Evolutionary conservation across 2,113 vertebrate species (phyloP).

Genomic region (Pollimyrus isidori): DNA sequence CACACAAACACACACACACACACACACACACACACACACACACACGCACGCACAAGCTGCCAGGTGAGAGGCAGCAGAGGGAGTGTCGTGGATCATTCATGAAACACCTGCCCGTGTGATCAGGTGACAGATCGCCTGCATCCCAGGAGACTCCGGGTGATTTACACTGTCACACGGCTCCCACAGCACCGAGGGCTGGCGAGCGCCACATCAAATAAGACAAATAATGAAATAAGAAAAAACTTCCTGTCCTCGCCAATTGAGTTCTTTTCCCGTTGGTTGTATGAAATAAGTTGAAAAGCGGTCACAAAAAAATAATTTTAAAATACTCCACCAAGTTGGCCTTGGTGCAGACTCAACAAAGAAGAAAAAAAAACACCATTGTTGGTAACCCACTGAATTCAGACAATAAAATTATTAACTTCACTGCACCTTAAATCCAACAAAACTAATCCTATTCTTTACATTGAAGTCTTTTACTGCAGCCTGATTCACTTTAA

Average conservation of each 20-base stretch:
- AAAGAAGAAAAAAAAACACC: not conserved
- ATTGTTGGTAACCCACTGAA: not conserved
- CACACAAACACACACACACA: too few species aligned
- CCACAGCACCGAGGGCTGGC: not conserved
- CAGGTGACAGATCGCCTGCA: not conserved
- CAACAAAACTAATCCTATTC: not conserved
- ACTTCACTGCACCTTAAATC: not conserved
- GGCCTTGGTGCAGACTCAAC: not conserved
- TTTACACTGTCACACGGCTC: not conserved
- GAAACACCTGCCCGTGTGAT: not conserved
- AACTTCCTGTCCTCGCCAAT: not conserved
- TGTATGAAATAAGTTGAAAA: not conserved
- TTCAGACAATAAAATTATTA: not conserved
- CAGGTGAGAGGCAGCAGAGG: not conserved
- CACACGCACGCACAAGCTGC: not conserved
- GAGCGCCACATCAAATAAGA: not conserved
- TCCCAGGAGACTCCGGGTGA: too few species aligned
- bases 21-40: too few species aligned
- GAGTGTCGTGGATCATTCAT: not conserved
- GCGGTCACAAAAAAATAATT: not conserved
- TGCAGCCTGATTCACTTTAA: not conserved
- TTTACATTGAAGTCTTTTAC: not conserved
- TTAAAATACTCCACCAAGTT: not conserved
- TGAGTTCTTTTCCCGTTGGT: not conserved
- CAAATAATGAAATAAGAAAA: not conserved